Base-by-base conservation (phyloP, 2,888 invertebrate species). In the Cheilosia pagana region DNA sequence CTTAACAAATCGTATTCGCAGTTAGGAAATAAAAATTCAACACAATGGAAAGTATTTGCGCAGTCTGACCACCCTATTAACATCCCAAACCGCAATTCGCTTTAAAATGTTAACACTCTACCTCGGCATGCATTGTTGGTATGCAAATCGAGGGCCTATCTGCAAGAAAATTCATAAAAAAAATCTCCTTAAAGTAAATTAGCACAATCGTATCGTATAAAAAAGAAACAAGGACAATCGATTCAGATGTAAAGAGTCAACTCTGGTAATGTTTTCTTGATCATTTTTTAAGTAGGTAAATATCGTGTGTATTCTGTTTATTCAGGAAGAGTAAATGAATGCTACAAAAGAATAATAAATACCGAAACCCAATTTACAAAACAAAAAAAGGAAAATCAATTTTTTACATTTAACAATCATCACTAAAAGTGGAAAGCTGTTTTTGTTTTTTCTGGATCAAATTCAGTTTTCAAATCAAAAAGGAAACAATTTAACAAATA, bases 361-460 rank as follows among this genome's bases (percentile, higher is more conserved):
- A 45, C 52, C 55, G n/a, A 19, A 48, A 57, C 7, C 68, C 71
- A 75, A 75, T 68, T 68, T 50, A 53, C 41, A 60, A 60, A 19
- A 19, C 39, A 25, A 21, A 60, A 57, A 63, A n/a, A 8, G 14
- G 31, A 45, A 28, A 28, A 28, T 28, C 8, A 28, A 2, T 28
- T 65, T 31, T 35, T 23, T 41, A 55, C 39, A 67, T 21, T 23
- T 57, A 76, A 75, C 70, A 75, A 81, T 50, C 31, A 57, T 76
- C 70, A 63, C 81, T 81, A 77, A 72, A 19, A 53, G 71, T 72
- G 81, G 23, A 67, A 71, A 57, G 67, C 62, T 60, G 2, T 62
- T 52, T 55, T 16, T 6, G 10, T 31, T 62, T 52, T 55, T 16
- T 6, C 14, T 31, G 23, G 28, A 16, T 19, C n/a, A 62, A 70